Evolutionary conservation across 2,797 vertebrate species (phyloP).

Genomic region (Peromyscus melanophrys): DNA sequence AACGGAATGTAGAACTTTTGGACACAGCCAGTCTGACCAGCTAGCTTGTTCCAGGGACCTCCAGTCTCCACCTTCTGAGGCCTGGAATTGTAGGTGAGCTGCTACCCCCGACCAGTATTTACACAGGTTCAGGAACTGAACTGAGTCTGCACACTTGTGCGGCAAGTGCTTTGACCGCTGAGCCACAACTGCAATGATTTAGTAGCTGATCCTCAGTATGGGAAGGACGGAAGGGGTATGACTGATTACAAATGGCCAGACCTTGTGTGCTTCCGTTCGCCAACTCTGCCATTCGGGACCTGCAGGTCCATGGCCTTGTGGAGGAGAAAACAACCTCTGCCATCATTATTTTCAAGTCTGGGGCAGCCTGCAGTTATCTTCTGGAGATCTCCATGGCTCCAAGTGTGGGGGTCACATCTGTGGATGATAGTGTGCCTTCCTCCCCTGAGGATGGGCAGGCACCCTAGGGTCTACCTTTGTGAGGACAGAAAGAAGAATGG

Average conservation of each 20-base stretch:
- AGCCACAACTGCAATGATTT: not conserved
- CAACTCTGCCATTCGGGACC: not conserved
- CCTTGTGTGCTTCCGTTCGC: not conserved
- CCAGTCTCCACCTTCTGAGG: not conserved
- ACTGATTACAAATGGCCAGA: not conserved
- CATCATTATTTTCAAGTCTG: not conserved
- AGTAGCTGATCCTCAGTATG: not conserved
- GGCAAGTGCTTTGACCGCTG: not conserved
- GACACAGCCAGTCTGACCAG: not conserved
- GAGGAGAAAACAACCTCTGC: not conserved
- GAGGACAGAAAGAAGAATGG: not conserved
- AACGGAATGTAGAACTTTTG: not conserved
- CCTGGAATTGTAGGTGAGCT: not conserved
- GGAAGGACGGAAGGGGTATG: not conserved
- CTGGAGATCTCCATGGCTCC: not conserved
- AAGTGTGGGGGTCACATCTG: not conserved
- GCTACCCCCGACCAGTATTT: not conserved
- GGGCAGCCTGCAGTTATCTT: not conserved
- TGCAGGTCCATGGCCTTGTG: not conserved
- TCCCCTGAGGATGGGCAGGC: not conserved
- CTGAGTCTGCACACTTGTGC: not conserved
- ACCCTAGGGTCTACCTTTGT: not conserved
- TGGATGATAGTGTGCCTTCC: not conserved
- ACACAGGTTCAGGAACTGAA: not conserved
- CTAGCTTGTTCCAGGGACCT: not conserved